Evolutionary conservation across 2,113 vertebrate species (phyloP), one percentile per base, ranked within the genome.

Genomic region (Naja naja): DNA sequence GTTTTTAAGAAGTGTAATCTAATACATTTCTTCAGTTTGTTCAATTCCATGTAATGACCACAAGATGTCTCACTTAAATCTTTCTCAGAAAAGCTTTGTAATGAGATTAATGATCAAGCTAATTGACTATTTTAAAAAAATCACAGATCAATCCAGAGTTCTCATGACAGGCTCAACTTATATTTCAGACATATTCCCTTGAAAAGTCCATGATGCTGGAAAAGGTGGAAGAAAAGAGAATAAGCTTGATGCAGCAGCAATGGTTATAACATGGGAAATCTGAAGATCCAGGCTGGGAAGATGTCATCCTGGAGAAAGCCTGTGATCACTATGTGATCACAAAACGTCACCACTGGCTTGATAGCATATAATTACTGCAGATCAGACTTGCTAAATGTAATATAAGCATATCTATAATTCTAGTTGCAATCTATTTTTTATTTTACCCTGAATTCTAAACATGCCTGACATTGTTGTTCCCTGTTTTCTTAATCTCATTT

Each of bases 51-150:
- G 23, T 1, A 22, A 25, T 58, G n/a, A 87, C 96, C 96, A 96
- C 96, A 95, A 97, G 94, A 94, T 94, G 94, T 95, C 93, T 47
- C 93, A 90, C 91, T 95, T 52, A 89, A 16, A 4, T 12, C 45
- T 93, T 87, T 91, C 4, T 43, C 14, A 27, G 11, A 30, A 30
- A 43, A 88, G 45, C 5, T 34, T 34, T 52, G 22, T 43, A 91
- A 53, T 25, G 30, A 30, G 58, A 92, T 53, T 74, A 43, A 27
- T 69, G 12, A 45, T 34, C 34, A 74, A 87, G n/a, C 10, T 58
- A 34, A 11, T 8, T 74, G 9, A 74, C 14, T 34, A 87, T 81
- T 39, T 81, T 1, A 10, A 43, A 43, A 58, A 20, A 81, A 81
- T 43, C 18, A 43, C 69, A 39, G 16, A 39, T 7, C 69, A 81